phyloP scores from a whole-genome alignment of 2,113 vertebrate species.

The Galbula dea region DNA sequence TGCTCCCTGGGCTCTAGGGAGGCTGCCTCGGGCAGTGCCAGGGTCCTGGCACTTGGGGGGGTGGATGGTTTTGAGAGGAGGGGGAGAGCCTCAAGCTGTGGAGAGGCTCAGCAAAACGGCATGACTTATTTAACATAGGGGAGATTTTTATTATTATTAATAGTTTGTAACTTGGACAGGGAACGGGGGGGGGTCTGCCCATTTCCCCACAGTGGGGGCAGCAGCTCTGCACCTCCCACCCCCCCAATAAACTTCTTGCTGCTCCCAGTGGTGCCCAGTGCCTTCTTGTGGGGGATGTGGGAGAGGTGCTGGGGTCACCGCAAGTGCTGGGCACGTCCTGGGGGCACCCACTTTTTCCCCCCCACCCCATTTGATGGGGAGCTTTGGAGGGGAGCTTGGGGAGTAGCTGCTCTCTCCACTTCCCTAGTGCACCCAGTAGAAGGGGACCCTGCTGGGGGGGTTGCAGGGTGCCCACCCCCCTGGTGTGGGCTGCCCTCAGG shows the following conservation, averaged over 20 bases:
- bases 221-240: background rate
- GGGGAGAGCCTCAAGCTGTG: background rate
- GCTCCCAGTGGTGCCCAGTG: background rate
- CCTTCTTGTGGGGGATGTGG: background rate
- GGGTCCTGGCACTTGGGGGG: fast-evolving
- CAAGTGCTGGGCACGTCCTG: background rate
- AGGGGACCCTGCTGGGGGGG: background rate
- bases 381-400: background rate
- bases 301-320: background rate
- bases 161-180: slow-evolving; percentile 50
- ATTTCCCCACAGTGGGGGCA: background rate
- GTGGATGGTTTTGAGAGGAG: background rate
- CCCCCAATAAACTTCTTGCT: slow-evolving; percentile 26
- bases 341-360: background rate
- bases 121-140: slow-evolving; percentile 12
- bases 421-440: background rate
- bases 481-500: background rate
- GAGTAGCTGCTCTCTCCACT: background rate
- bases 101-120: background rate
- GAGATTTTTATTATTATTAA: slow-evolving; percentile 63
- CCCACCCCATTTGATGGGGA: slow-evolving; percentile 21
- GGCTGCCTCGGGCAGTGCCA: background rate
- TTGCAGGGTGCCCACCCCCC: background rate
- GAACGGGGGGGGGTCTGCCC: background rate
- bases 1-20: background rate